phyloP scores from a whole-genome alignment of 2,797 vertebrate genomes.

The Typhlichthys subterraneus region DNA sequence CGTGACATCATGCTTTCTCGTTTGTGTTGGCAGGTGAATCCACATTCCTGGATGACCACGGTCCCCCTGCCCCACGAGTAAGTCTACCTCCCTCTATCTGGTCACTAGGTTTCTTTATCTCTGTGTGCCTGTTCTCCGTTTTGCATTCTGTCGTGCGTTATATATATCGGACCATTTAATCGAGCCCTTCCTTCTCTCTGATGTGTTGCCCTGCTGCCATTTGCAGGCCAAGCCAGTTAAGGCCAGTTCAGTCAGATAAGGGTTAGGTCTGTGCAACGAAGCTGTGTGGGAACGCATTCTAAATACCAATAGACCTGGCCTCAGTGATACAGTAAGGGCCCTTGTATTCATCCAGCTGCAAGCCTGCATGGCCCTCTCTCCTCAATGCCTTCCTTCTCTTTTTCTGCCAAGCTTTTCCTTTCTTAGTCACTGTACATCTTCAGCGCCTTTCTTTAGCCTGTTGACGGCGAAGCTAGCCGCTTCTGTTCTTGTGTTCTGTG shows the following conservation, averaged over 20 bases:
- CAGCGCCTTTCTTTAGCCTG: constrained; percentile 29
- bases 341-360: constrained; percentile 74
- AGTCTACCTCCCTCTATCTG: constrained; percentile 42
- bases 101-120: background rate
- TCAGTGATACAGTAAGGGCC: constrained; percentile 64
- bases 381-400: constrained; percentile 43
- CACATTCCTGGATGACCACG: constrained; percentile 91
- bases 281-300: constrained; percentile 48
- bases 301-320: constrained; percentile 63
- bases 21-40: constrained; percentile 85
- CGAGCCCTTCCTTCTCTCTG: constrained; percentile 18
- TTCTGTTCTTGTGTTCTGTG: no score
- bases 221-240: constrained; percentile 32
- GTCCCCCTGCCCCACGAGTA: constrained; percentile 85
- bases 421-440: constrained; percentile 38
- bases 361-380: constrained; percentile 57
- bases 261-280: constrained; percentile 54
- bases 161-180: background rate
- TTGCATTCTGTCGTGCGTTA: no score
- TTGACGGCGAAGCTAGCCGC: no score
- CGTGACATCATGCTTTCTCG: constrained; percentile 27
- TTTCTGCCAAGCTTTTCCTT: constrained; percentile 48
- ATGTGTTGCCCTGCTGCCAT: constrained; percentile 39
- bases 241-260: constrained; percentile 47
- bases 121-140: background rate